Evolutionary conservation across 2,888 invertebrate species (phyloP).

Genomic region (Lysandra coridon): DNA sequence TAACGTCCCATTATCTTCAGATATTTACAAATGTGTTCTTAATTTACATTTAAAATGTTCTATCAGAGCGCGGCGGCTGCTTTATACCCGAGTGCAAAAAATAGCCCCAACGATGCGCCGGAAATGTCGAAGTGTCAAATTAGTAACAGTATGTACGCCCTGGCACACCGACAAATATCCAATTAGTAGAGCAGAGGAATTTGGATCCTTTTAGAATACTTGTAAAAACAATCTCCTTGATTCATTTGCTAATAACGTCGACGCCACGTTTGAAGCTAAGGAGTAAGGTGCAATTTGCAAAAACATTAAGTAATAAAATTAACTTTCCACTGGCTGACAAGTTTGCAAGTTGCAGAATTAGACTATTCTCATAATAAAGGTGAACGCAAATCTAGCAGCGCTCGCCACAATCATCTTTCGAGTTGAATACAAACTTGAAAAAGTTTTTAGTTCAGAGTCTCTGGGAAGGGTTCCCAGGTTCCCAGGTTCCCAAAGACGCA

Average conservation of each 20-base stretch:
- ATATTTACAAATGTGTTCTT: slow-evolving; percentile 8
- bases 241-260: background rate
- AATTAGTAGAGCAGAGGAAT: slow-evolving; percentile 43
- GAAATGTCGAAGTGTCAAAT: slow-evolving; percentile 55
- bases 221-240: background rate
- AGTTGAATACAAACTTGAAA: too few relatives aligned
- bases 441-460: too few relatives aligned
- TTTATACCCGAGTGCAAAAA: slow-evolving; percentile 37
- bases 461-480: too few relatives aligned
- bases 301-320: too few relatives aligned
- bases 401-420: too few relatives aligned
- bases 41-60: slow-evolving; percentile 27
- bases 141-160: slow-evolving; percentile 47
- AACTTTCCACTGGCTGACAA: background rate
- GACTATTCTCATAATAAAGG: background rate
- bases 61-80: slow-evolving; percentile 1
- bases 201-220: slow-evolving; percentile 6
- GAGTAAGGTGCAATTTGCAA: background rate
- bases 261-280: background rate
- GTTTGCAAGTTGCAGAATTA: background rate
- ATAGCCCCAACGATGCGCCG: slow-evolving; percentile 41
- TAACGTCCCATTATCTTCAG: background rate
- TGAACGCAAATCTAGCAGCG: too few relatives aligned
- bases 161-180: slow-evolving; percentile 44
- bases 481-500: too few relatives aligned